Evolutionary conservation across 2,797 vertebrate genomes (phyloP), one percentile per base, ranked within the genome.

Genomic region (Mus minutoides): DNA sequence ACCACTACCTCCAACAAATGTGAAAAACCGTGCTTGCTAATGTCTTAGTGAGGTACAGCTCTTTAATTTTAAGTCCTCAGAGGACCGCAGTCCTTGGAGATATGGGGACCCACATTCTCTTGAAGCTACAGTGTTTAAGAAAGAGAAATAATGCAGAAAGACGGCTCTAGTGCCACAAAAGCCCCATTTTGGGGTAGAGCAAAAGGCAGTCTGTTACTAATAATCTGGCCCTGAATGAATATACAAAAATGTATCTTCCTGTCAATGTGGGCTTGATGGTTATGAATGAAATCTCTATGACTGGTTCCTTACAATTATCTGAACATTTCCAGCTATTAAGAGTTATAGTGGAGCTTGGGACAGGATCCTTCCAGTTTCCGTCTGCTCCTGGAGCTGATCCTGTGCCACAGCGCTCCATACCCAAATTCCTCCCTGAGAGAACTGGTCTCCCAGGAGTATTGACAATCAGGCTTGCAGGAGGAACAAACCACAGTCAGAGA

Each of bases 181-280:
- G 40, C 16, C 54, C 91, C 21, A 2, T 37, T 84, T 62, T 73
- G 40, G 40, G 89, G 90, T 67, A 58, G 5, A 78, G 80, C 6
- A 17, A 46, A 40, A 96, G 96, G 96, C 92, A 97, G 91, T 96
- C 73, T 92, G 89, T 94, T 93, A 69, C 91, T n/a, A 90, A 90
- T 13, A 16, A 52, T 19, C 6, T 0, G 12, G n/a, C 73, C 21
- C 2, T 2, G 52, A 67, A 54, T 62, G 91, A 96, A 93, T 90
- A 78, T 0, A 0, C n/a, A 95, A 94, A 58, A 4, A 52, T 52
- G 69, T 67, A 2, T 60, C 77, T 97, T 97, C 96, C 96, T 89
- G 91, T 90, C 26, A 56, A 69, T 84, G 82, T 60, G 60, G 31
- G 29, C 43, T 71, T 91, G 90, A 77, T 52, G 43, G 69, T 75